Base-by-base conservation (phyloP, 2,113 vertebrate species). In the Poecilia latipinna region DNA sequence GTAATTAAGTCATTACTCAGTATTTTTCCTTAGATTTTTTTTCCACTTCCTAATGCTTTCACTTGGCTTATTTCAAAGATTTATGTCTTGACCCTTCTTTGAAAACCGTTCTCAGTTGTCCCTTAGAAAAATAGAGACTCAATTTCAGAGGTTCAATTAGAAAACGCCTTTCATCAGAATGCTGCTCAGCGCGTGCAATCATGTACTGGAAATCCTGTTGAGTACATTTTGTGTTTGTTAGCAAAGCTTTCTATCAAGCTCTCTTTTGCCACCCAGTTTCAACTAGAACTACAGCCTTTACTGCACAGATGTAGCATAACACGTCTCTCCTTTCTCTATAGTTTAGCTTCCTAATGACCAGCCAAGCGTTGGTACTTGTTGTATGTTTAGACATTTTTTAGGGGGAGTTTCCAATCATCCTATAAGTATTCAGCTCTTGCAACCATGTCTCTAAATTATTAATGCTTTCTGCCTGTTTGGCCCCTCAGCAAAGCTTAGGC, bases 371-470 rank as follows among this genome's bases (percentile, higher is more conserved):
- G 76, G 79, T 39, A 68, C 79, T 69, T 86, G 69, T 32, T 74
- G 69, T 74, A 89, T 17, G 44, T 48, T 48, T 42, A 4, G 39
- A 80, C 11, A 37, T 37, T 37, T 37, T 37, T 37, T 37, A 37
- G 3, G 39, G 39, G 12, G 12, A 15, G 72, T 83, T 85, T 70
- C 74, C 80, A 65, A 75, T 85, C 87, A 82, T 44, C 39, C 42
- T 0, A 13, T 79, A 77, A 83, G 78, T 89, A 82, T 90, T 72
- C 77, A 84, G 75, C 74, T 71, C 66, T 76, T 35, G 77, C 78
- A 77, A 24, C 28, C 12, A 2, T 51, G 48, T 24, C 44, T 32
- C 68, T 93, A 86, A 91, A 93, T 92, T 83, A 93, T 92, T 92
- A 74, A 93, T 91, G 80, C 63, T 32, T 7, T 72, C 66, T 70